Percentiles rank a stretch among this genome's conserved stretches.
Evolutionary conservation across 2,888 invertebrate species (phyloP).

Genomic region (Troilus luridus): DNA sequence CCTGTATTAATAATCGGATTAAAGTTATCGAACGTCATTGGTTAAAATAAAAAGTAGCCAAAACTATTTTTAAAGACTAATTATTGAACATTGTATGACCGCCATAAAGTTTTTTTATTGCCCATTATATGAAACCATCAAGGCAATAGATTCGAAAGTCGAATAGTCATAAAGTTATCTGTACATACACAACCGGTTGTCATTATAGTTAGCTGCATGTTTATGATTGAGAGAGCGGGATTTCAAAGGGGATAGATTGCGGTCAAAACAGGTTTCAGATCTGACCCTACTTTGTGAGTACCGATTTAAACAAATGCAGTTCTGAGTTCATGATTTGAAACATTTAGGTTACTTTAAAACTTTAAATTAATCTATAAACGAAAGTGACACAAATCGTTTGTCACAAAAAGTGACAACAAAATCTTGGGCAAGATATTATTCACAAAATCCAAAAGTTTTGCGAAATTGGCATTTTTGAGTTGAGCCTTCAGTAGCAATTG

Average conservation of each 20-base stretch:
- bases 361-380: no score
- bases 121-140: not conserved
- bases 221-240: not conserved
- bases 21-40: no score
- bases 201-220: conserved; percentile 8
- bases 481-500: no score
- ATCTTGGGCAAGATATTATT: no score
- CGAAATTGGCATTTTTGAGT: no score
- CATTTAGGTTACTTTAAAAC: no score
- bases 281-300: not conserved
- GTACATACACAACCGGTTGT: not conserved
- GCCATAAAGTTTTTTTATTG: not conserved
- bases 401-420: no score
- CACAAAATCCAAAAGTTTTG: no score
- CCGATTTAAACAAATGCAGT: not conserved
- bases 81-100: not conserved
- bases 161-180: not conserved
- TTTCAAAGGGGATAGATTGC: not conserved
- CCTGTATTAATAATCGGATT: no score
- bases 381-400: no score
- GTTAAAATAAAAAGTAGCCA: no score
- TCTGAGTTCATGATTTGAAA: no score
- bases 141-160: not conserved
- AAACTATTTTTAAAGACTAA: not conserved
- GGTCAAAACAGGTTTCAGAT: not conserved